Percentiles rank a stretch among this genome's conserved stretches.
Conservation (phyloP, 2,113 vertebrate species). For the Albula glossodonta region DNA sequence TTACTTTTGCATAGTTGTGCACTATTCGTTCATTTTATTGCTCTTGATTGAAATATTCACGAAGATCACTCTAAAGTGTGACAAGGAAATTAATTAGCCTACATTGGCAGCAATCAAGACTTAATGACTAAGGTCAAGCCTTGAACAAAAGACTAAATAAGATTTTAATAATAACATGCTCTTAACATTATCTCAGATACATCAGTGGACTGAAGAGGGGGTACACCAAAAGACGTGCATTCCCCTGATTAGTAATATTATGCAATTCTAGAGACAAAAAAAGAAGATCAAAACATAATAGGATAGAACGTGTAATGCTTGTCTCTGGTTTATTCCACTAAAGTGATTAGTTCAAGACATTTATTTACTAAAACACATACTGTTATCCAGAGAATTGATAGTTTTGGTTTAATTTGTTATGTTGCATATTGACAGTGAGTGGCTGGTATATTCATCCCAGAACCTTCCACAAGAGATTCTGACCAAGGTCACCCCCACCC, state of each 20-base stretch:
- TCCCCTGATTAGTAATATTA: background rate
- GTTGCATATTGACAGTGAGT: too few species aligned
- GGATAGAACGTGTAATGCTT: background rate
- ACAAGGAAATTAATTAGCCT: slow-evolving; percentile 28
- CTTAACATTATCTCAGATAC: slow-evolving; percentile 27
- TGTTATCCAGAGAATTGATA: too few species aligned
- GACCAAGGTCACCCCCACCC: too few species aligned
- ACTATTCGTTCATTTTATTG: slow-evolving; percentile 19
- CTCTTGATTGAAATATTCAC: slow-evolving; percentile 25
- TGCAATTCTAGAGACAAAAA: background rate
- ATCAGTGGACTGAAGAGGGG: background rate
- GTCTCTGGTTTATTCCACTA: too few species aligned
- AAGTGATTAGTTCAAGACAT: too few species aligned
- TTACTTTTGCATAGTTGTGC: slow-evolving; percentile 17
- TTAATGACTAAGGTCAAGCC: slow-evolving; percentile 24
- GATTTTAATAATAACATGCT: slow-evolving; percentile 16
- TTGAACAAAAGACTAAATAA: slow-evolving; percentile 14
- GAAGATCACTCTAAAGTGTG: slow-evolving; percentile 30
- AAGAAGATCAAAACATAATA: background rate
- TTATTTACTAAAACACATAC: too few species aligned
- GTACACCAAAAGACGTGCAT: background rate
- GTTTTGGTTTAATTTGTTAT: too few species aligned
- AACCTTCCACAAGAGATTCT: too few species aligned
- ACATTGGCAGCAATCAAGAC: slow-evolving; percentile 14
- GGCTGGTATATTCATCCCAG: too few species aligned